Evolutionary conservation across 2,797 vertebrate genomes (phyloP).

Genomic region (Carcharodon carcharias): DNA sequence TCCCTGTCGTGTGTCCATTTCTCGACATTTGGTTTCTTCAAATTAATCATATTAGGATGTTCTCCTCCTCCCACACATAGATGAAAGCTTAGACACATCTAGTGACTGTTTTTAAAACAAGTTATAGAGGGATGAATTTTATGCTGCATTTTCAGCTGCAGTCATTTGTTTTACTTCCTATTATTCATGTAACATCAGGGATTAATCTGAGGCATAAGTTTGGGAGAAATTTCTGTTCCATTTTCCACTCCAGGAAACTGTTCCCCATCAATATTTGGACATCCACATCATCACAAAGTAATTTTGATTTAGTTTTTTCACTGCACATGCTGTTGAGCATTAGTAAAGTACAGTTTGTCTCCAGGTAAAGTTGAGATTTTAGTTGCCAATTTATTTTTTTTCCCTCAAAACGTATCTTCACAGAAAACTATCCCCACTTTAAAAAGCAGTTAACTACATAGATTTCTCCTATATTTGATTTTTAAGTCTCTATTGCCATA

Average conservation of each 20-base stretch:
- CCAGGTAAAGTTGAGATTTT: background rate
- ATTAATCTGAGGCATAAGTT: constrained; percentile 6
- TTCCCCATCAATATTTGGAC: background rate
- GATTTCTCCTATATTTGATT: background rate
- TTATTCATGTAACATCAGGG: constrained; percentile 14
- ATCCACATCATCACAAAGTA: background rate
- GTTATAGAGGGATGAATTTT: background rate
- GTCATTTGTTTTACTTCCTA: background rate
- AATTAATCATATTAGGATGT: background rate
- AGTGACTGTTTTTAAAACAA: background rate
- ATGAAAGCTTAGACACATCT: background rate
- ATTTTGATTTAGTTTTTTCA: background rate
- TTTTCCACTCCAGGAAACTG: background rate
- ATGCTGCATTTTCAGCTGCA: background rate
- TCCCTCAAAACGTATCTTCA: background rate
- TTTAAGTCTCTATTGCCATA: background rate
- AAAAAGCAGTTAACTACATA: background rate
- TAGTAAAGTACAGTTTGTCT: background rate
- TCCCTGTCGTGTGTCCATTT: background rate
- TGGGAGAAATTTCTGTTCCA: background rate
- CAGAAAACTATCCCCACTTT: background rate
- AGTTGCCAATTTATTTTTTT: background rate
- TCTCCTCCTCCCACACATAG: background rate
- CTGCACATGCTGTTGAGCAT: background rate
- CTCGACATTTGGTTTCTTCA: background rate